A percentile compares a stretch with the other conserved stretches of the same genome.
phyloP scores from a whole-genome alignment of 2,113 vertebrate species.

The Athene cunicularia region DNA sequence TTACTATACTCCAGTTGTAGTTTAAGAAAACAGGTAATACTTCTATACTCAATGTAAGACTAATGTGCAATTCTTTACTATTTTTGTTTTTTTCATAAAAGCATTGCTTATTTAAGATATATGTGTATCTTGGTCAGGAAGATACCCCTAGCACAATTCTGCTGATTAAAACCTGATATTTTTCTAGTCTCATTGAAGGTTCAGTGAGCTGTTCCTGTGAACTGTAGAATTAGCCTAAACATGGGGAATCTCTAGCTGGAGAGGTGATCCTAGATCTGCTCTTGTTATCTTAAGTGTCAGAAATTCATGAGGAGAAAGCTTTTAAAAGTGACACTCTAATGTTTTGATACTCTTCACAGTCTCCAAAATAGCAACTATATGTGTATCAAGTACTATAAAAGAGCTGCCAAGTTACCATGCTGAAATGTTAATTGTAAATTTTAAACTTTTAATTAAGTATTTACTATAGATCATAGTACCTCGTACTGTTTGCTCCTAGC shows the following conservation, averaged over 20 bases:
- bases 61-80: background rate
- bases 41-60: background rate
- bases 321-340: background rate
- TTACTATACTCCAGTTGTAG: background rate
- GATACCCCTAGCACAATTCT: background rate
- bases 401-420: background rate
- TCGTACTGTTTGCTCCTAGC: background rate
- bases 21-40: background rate
- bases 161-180: background rate
- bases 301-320: background rate
- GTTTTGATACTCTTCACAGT: background rate
- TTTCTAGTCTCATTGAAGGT: background rate
- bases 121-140: background rate
- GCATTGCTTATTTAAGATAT: background rate
- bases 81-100: background rate
- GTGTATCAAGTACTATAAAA: background rate
- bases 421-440: background rate
- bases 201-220: background rate
- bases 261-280: background rate
- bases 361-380: background rate
- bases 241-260: background rate
- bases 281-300: background rate
- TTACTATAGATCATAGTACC: background rate
- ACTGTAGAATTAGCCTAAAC: background rate
- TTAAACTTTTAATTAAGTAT: background rate